Conservation (phyloP, 2,888 invertebrate genomes). For the Teinopalpus imperialis region DNA sequence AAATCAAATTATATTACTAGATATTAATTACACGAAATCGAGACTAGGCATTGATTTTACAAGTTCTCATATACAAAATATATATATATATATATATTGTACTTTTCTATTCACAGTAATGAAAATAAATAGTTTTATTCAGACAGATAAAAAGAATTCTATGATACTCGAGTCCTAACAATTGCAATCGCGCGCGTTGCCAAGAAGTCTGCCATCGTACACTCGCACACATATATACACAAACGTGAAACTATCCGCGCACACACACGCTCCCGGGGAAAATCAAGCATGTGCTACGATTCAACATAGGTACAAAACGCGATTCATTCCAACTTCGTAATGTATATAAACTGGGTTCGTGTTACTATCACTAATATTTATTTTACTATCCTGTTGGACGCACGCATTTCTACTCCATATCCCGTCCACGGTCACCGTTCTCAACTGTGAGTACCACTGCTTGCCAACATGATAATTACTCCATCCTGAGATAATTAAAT, state of each 20-base stretch:
- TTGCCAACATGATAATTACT: slow-evolving; percentile 11
- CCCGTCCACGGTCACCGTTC: slow-evolving; percentile 7
- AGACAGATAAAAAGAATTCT: no score
- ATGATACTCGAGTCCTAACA: slow-evolving; percentile 35
- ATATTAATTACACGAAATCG: no score
- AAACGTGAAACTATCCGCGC: slow-evolving; percentile 55
- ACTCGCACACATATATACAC: slow-evolving; percentile 44
- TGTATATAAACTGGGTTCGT: slow-evolving; percentile 17
- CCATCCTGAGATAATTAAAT: slow-evolving; percentile 16
- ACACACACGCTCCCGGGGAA: slow-evolving; percentile 42
- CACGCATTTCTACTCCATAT: slow-evolving; percentile 11
- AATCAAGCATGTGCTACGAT: slow-evolving; percentile 42
- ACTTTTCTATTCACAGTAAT: no score
- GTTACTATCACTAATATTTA: slow-evolving; percentile 19
- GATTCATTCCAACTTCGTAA: slow-evolving; percentile 16
- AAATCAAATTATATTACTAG: no score
- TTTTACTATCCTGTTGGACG: slow-evolving; percentile 18
- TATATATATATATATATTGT: no score
- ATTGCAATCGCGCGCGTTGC: slow-evolving; percentile 49
- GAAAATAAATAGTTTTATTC: no score
- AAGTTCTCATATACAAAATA: no score
- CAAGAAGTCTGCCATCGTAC: slow-evolving; percentile 59
- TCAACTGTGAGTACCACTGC: slow-evolving; percentile 8
- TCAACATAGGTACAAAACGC: slow-evolving; percentile 16
- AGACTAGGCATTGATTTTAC: no score